These are phyloP conservation scores for Bubo bubo DNA, from an alignment of 2,113 vertebrate genomes.

Conservation along the genomic window DNA sequence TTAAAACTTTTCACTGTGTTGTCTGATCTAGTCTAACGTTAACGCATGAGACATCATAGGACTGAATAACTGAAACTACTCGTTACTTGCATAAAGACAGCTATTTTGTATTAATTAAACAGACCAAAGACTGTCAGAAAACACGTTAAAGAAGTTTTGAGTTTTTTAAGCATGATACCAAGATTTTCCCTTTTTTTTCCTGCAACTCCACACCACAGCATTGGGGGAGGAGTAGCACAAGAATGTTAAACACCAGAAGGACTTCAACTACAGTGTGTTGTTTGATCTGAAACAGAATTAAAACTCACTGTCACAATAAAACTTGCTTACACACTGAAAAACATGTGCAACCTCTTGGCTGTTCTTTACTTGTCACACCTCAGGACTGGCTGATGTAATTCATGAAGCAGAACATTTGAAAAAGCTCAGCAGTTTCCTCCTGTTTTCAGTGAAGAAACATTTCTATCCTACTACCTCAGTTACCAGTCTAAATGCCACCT, in stretches of 20 bases:
- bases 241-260: background rate
- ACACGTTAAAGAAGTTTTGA: background rate
- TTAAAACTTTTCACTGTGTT: background rate
- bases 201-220: background rate
- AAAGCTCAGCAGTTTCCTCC: background rate
- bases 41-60: background rate
- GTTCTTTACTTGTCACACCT: background rate
- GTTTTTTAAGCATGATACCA: background rate
- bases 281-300: conserved; percentile 33
- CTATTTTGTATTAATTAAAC: background rate
- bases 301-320: background rate
- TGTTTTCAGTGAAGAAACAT: background rate
- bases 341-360: background rate
- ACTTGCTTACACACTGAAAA: background rate
- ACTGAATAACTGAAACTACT: background rate
- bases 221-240: background rate
- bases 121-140: background rate
- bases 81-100: background rate
- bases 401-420: background rate
- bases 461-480: background rate
- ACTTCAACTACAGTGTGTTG: background rate
- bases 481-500: background rate
- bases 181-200: background rate
- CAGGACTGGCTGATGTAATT: background rate
- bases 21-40: background rate